phyloP scores from a whole-genome alignment of 2,113 vertebrate species.

The Petroica traversi region DNA sequence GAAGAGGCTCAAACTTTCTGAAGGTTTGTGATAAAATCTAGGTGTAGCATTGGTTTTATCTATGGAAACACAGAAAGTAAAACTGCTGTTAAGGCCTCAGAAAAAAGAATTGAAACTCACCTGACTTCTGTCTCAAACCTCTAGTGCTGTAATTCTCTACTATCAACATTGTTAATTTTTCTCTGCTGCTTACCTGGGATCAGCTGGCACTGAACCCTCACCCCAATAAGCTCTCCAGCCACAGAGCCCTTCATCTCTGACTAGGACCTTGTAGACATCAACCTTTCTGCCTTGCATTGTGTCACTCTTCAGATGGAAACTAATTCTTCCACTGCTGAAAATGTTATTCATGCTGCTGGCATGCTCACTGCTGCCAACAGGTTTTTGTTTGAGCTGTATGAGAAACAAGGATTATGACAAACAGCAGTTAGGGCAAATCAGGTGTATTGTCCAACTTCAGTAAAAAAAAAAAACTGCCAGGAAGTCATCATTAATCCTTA shows the following conservation, averaged over 20 bases:
- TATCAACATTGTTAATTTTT: background rate
- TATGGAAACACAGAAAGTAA: background rate
- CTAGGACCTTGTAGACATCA: background rate
- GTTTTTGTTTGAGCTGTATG: background rate
- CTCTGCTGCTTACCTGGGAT: background rate
- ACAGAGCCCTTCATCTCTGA: background rate
- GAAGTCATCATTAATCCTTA: background rate
- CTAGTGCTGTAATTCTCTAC: background rate
- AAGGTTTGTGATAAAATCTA: background rate
- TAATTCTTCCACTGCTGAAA: background rate
- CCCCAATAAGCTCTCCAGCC: background rate
- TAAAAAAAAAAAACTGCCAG: background rate
- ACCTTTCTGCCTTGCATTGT: background rate
- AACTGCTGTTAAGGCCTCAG: background rate
- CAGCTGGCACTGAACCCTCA: background rate
- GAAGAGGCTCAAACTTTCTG: background rate
- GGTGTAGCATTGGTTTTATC: background rate
- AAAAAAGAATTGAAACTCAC: background rate
- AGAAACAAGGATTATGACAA: background rate
- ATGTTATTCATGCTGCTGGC: background rate
- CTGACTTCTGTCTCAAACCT: background rate
- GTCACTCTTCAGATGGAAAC: background rate
- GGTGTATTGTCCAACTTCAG: background rate
- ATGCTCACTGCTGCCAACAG: background rate
- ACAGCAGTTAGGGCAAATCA: background rate